Evolutionary conservation across 2,797 vertebrate genomes (phyloP), one percentile per base, ranked within the genome.

Genomic region (Chelon auratus): DNA sequence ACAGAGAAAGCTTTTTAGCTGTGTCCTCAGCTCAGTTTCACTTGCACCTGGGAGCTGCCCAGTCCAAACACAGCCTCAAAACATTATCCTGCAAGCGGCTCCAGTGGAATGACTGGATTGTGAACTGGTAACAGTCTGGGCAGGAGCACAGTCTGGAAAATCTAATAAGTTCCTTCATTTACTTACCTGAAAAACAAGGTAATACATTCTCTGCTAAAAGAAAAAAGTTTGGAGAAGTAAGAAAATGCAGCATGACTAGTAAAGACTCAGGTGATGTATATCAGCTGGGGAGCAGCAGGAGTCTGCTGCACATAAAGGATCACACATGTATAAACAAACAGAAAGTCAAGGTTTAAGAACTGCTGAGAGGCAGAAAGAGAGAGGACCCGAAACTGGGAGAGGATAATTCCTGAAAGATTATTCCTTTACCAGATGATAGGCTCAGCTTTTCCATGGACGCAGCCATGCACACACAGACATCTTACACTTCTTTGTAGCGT

Each of bases 361-460:
- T 86, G 83, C 82, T 69, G 82, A 80, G 51, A 75, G 64, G 59
- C 69, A 77, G 66, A 86, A 81, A 80, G 77, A 68, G 62, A 78
- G 70, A 72, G 61, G 76, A 73, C 80, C 37, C 67, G 71, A 71
- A 40, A 22, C 18, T 59, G 58, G 57, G 77, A 81, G 57, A 75
- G 84, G 54, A 72, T 85, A 20, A 84, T 64, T 86, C 76, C 65
- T 76, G 76, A 80, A 80, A 74, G 81, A 87, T 81, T 86, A 92
- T 91, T 90, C 83, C 68, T 92, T 91, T 88, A 87, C 82, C 90
- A 93, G 91, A 93, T 82, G 84, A 90, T 72, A 61, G 53, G 39
- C 78, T 92, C 85, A 93, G 75, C 74, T 91, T 93, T 93, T 92
- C 92, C 92, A 88, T 51, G 54, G 74, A 82, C 82, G 78, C 47